Evolutionary conservation across 92 coral and sea anemone species (phyloP).

Genomic region (Anthopleura xanthogrammica): DNA sequence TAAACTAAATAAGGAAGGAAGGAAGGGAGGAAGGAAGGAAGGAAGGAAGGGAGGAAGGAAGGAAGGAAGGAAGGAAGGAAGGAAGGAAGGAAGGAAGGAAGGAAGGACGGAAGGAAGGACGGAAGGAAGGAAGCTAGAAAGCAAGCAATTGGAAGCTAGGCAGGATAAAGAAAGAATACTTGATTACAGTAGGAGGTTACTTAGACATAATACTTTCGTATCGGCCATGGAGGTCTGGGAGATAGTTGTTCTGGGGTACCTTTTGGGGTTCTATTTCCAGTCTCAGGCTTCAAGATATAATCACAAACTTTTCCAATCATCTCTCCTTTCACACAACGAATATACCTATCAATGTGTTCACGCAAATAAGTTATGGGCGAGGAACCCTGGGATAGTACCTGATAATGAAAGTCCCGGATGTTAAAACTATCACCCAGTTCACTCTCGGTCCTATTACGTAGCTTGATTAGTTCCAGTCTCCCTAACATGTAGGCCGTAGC

Average conservation of each 20-base stretch:
- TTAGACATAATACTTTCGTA: slow-evolving; percentile 14
- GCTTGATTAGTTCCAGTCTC: slow-evolving; percentile 66
- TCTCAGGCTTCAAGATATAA: neutral
- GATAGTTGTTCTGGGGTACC: neutral
- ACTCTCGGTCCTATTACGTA: slow-evolving; percentile 65
- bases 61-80: neutral
- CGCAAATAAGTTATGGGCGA: slow-evolving; percentile 75
- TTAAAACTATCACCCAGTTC: slow-evolving; percentile 54
- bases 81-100: neutral
- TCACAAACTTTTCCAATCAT: neutral
- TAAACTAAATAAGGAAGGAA: too few relatives aligned
- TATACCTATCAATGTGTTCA: slow-evolving; percentile 68
- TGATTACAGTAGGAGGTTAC: neutral
- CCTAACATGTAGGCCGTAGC: slow-evolving; percentile 95
- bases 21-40: neutral
- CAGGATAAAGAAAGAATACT: neutral
- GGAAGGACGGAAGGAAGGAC: neutral
- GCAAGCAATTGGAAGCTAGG: neutral
- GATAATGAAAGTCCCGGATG: slow-evolving; percentile 85
- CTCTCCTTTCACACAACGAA: slow-evolving; percentile 46
- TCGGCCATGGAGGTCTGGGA: neutral
- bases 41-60: neutral
- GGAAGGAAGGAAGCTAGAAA: neutral
- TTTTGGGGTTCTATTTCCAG: neutral
- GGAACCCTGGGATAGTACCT: slow-evolving; percentile 83